These are phyloP conservation scores for Galaxias olidus DNA, from an alignment of 2,797 vertebrate species.

Conservation along the genomic window DNA sequence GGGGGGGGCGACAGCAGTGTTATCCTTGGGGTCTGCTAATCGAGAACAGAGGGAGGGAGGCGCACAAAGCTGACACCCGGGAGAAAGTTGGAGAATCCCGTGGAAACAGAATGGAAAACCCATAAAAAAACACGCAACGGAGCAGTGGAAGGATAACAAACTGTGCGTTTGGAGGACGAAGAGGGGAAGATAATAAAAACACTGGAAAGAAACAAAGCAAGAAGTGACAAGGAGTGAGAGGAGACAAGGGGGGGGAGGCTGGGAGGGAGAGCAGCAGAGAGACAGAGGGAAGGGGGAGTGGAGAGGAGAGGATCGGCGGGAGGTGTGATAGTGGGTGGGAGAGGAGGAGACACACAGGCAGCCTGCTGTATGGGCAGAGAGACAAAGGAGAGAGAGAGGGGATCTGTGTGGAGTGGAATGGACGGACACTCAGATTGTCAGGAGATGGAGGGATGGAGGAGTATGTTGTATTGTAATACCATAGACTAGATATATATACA, in stretches of 20 bases:
- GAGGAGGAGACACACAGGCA: too few species aligned
- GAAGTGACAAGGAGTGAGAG: conserved; percentile 50
- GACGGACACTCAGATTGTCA: too few species aligned
- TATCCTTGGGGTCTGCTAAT: too few species aligned
- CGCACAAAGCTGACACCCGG: conserved; percentile 13
- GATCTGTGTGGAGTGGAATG: too few species aligned
- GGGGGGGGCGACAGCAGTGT: not conserved
- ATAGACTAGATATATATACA: too few species aligned
- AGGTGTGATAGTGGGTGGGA: conserved; percentile 18
- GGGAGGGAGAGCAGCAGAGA: too few species aligned
- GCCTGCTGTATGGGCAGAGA: too few species aligned
- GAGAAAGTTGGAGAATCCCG: conserved; percentile 69
- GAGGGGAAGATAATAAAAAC: conserved; percentile 45
- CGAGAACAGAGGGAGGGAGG: too few species aligned
- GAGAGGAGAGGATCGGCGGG: conserved; percentile 12
- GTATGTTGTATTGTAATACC: too few species aligned
- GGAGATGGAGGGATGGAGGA: too few species aligned
- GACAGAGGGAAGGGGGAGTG: too few species aligned
- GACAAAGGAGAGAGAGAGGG: too few species aligned
- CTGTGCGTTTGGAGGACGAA: conserved; percentile 41
- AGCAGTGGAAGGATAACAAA: conserved; percentile 60
- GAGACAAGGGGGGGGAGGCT: conserved; percentile 36
- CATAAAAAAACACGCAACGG: conserved; percentile 53
- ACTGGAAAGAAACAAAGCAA: conserved; percentile 13
- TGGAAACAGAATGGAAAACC: conserved; percentile 74